Evolutionary conservation across 2,888 invertebrate species (phyloP).

Genomic region (Agrochola litura): DNA sequence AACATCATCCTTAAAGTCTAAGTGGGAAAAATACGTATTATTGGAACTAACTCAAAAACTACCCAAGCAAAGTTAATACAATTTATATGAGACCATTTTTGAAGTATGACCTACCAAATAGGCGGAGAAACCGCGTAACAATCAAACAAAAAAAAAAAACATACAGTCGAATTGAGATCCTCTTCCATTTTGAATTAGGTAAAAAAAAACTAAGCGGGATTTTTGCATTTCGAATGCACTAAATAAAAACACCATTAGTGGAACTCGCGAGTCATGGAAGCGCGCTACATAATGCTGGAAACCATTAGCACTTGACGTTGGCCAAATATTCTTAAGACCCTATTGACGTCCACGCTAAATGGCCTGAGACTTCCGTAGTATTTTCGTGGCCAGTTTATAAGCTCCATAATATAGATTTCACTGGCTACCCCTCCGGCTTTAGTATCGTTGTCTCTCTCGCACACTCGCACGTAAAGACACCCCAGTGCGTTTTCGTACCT

Average conservation of each 20-base stretch:
- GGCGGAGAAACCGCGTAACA: too few relatives aligned
- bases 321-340: constrained; percentile 65
- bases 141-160: too few relatives aligned
- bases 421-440: constrained; percentile 70
- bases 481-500: constrained; percentile 81
- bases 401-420: constrained; percentile 82
- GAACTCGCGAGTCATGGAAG: constrained; percentile 41
- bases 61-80: too few relatives aligned
- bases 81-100: too few relatives aligned
- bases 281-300: constrained; percentile 52
- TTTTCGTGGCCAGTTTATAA: constrained; percentile 76
- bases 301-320: constrained; percentile 61
- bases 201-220: not conserved
- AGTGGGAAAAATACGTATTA: too few relatives aligned
- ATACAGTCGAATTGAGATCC: too few relatives aligned
- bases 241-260: constrained; percentile 44
- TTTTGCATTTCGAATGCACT: constrained; percentile 21
- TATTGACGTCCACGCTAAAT: constrained; percentile 70
- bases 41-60: too few relatives aligned
- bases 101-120: too few relatives aligned
- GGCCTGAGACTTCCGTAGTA: constrained; percentile 71
- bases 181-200: too few relatives aligned
- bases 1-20: too few relatives aligned
- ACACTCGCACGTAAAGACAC: constrained; percentile 70
- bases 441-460: constrained; percentile 75